These are phyloP conservation scores for Pluvianellus socialis DNA, from an alignment of 2,113 vertebrate genomes.

Conservation along the genomic window DNA sequence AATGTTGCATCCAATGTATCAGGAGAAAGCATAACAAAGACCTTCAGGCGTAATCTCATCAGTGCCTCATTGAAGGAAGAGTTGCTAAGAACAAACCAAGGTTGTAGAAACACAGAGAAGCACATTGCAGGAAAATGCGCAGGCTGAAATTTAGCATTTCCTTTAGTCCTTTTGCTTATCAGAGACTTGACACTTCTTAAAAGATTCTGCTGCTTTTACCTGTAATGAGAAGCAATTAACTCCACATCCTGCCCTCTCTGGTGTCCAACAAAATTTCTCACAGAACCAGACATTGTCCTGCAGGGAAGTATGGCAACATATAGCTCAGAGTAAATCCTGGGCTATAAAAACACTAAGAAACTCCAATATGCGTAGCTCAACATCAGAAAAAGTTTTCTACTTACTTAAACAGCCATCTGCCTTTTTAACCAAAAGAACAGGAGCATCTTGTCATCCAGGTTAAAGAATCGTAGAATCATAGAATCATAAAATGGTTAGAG, in stretches of 20 bases:
- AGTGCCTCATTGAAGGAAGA: not conserved
- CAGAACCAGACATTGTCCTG: not conserved
- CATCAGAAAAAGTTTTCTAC: not conserved
- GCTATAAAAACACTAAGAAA: not conserved
- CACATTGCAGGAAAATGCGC: not conserved
- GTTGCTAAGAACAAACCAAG: not conserved
- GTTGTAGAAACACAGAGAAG: not conserved
- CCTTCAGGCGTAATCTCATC: conserved; percentile 11
- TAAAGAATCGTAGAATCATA: too few relatives aligned
- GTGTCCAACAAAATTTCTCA: not conserved
- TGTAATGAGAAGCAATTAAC: not conserved
- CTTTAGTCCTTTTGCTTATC: not conserved
- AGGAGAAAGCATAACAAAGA: conserved; percentile 24
- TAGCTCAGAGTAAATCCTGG: not conserved
- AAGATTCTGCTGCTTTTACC: not conserved
- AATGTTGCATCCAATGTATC: not conserved
- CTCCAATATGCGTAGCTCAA: not conserved
- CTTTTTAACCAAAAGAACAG: not conserved
- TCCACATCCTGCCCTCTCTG: not conserved
- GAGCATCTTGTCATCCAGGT: not conserved
- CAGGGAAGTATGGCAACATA: not conserved
- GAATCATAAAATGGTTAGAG: too few relatives aligned
- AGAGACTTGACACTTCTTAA: not conserved
- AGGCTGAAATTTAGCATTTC: not conserved
- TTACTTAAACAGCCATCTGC: not conserved